A percentile compares a stretch with the other conserved stretches of the same genome.
These are phyloP conservation scores for Phacellophora camtschatica DNA, from an alignment of 30 jellyfish, hydroid and myxozoan genomes.

Conservation along the genomic window DNA sequence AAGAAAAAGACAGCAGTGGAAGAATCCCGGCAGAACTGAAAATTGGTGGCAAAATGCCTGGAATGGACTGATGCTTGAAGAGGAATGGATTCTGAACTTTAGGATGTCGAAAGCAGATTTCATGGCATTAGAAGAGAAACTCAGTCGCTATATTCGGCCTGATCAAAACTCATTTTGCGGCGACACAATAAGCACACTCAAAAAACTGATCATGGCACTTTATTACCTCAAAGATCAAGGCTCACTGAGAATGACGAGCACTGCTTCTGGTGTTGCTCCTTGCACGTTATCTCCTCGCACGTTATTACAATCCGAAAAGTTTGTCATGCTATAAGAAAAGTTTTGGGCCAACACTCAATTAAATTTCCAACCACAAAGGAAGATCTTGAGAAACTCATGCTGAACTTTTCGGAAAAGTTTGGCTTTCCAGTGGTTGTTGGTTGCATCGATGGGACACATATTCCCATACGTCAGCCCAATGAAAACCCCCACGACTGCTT, in stretches of 20 bases:
- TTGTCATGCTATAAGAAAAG: not conserved
- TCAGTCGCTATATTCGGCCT: constrained; percentile 1
- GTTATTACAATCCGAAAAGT: constrained; percentile 25
- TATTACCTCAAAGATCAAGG: not conserved
- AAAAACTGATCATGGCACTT: not conserved
- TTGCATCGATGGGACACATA: constrained; percentile 82
- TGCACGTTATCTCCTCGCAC: constrained; percentile 22
- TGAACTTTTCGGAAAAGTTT: constrained; percentile 29
- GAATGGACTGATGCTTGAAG: constrained; percentile 8
- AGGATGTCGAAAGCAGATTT: not conserved
- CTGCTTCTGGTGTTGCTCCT: constrained; percentile 1
- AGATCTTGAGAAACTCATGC: constrained; percentile 21
- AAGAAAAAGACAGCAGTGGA: constrained; percentile 16
- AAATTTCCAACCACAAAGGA: constrained; percentile 33
- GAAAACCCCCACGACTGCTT: constrained; percentile 81
- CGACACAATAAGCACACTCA: not conserved
- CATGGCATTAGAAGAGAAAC: not conserved
- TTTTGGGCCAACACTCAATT: constrained; percentile 6
- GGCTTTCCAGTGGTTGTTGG: constrained; percentile 83
- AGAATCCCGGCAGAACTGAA: constrained; percentile 66
- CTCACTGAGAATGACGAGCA: constrained; percentile 1
- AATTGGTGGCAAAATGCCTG: constrained; percentile 45
- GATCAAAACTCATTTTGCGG: not conserved
- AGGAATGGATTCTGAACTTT: constrained; percentile 25
- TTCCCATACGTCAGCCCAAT: constrained; percentile 61